These are phyloP conservation scores for Phodopus roborovskii DNA, from an alignment of 2,113 vertebrate species.

Conservation along the genomic window DNA sequence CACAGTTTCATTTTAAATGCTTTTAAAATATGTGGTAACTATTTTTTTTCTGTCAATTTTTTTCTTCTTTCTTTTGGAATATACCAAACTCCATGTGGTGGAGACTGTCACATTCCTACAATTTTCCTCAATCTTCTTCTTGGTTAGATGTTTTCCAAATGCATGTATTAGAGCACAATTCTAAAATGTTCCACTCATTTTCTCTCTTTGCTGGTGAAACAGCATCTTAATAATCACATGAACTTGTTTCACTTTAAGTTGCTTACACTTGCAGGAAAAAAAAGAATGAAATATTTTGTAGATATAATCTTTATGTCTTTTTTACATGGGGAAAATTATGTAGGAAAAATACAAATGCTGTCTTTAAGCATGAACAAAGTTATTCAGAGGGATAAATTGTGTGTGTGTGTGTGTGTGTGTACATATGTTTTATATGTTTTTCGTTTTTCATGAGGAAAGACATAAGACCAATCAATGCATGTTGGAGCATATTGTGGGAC, in stretches of 20 bases:
- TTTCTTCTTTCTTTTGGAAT: constrained; percentile 15
- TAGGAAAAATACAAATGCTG: neutral
- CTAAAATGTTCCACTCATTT: constrained; percentile 48
- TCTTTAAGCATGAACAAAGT: neutral
- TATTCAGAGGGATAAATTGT: neutral
- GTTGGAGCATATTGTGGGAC: neutral
- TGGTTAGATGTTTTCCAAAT: constrained; percentile 35
- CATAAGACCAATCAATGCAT: neutral
- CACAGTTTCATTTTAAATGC: constrained; percentile 36
- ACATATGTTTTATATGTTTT: neutral
- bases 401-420: neutral
- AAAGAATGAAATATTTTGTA: constrained; percentile 35
- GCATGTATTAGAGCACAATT: neutral
- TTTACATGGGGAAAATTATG: constrained; percentile 17
- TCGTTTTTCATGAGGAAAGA: neutral
- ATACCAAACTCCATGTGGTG: constrained; percentile 32
- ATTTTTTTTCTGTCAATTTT: neutral
- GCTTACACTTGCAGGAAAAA: neutral
- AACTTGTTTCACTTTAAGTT: constrained; percentile 11
- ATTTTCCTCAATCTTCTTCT: constrained; percentile 14
- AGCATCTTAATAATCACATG: constrained; percentile 23
- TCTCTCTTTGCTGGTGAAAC: constrained; percentile 33
- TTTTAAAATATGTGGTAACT: constrained; percentile 6
- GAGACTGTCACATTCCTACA: constrained; percentile 29
- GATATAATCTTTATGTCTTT: constrained; percentile 6